A percentile compares a stretch with the other conserved stretches of the same genome.
Evolutionary conservation across 2,888 invertebrate genomes (phyloP).

Genomic region (Sphaerophoria rueppellii): DNA sequence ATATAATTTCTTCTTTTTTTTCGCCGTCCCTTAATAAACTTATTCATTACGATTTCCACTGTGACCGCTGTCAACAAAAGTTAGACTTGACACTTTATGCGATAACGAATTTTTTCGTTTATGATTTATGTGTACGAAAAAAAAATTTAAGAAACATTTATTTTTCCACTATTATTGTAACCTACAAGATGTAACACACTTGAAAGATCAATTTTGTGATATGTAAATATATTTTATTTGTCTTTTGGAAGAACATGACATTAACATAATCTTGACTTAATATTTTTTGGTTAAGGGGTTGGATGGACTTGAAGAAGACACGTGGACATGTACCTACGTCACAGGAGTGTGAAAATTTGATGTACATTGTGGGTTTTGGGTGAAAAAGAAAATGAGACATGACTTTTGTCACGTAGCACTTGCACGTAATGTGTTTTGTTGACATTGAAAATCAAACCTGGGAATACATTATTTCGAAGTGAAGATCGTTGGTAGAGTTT

Average conservation of each 20-base stretch:
- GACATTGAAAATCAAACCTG: too few relatives aligned
- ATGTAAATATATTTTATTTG: not conserved
- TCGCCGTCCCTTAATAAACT: slow-evolving; percentile 4
- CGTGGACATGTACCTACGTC: not conserved
- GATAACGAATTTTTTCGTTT: slow-evolving; percentile 22
- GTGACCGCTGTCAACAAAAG: not conserved
- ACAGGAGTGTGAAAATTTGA: not conserved
- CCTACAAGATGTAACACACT: slow-evolving; percentile 6
- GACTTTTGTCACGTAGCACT: slow-evolving; percentile 16
- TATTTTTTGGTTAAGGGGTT: not conserved
- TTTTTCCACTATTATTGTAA: not conserved
- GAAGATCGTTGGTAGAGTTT: too few relatives aligned
- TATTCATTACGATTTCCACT: not conserved
- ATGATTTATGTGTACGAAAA: slow-evolving; percentile 15
- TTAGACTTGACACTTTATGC: slow-evolving; percentile 19
- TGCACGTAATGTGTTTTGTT: not conserved
- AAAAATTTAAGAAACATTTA: not conserved
- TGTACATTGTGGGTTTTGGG: not conserved
- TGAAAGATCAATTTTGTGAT: not conserved
- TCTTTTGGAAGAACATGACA: slow-evolving; percentile 21
- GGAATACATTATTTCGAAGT: too few relatives aligned
- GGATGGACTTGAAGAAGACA: not conserved
- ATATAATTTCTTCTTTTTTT: not conserved
- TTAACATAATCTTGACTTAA: slow-evolving; percentile 17
- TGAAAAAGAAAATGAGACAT: not conserved